A percentile compares a stretch with the other conserved stretches of the same genome.
phyloP scores from a whole-genome alignment of 2,888 invertebrate species.

The Dolomedes plantarius region DNA sequence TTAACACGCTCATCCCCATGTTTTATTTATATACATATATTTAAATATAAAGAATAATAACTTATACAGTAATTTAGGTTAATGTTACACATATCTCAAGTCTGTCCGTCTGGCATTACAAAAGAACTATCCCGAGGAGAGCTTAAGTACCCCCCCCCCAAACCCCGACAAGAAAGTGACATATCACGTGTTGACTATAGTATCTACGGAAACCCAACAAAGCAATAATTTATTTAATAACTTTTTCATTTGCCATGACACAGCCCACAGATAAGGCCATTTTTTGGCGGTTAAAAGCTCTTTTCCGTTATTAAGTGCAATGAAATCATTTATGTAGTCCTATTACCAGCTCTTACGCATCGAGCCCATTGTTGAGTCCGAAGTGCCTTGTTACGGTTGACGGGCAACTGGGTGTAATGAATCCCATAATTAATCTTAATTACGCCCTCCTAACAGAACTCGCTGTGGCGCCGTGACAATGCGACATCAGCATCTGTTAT shows the following conservation, averaged over 20 bases:
- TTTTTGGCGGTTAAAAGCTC: neutral
- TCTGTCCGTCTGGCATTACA: too few relatives aligned
- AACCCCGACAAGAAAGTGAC: too few relatives aligned
- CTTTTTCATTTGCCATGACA: neutral
- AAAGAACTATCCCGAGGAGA: too few relatives aligned
- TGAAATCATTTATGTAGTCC: neutral
- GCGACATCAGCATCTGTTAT: neutral
- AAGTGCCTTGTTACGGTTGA: neutral
- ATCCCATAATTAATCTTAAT: constrained; percentile 5
- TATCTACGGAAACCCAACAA: neutral
- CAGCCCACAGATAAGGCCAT: neutral
- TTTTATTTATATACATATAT: too few relatives aligned
- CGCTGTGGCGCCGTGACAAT: neutral
- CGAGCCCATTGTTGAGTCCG: neutral
- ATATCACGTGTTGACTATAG: too few relatives aligned
- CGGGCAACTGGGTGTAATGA: neutral
- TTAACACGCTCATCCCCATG: too few relatives aligned
- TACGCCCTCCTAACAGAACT: neutral
- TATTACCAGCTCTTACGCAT: neutral
- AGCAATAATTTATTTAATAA: too few relatives aligned
- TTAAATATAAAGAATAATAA: too few relatives aligned
- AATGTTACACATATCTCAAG: too few relatives aligned
- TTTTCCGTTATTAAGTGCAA: neutral
- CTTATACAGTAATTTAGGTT: too few relatives aligned
- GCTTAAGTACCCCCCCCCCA: too few relatives aligned